phyloP scores from a whole-genome alignment of 2,797 vertebrate genomes.

The Neosilurus hyrtlii region DNA sequence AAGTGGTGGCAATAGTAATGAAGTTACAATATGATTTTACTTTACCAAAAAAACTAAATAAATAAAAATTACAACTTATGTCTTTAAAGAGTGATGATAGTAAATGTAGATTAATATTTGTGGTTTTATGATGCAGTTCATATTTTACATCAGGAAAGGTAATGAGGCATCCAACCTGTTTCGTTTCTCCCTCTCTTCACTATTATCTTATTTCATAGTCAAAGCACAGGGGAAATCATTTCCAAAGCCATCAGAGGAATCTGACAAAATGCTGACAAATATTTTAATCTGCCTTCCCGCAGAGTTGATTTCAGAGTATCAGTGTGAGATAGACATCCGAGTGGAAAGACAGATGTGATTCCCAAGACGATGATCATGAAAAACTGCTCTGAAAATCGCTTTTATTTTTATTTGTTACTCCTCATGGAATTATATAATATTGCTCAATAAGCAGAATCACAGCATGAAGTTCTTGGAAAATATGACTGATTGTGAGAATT shows the following conservation, averaged over 20 bases:
- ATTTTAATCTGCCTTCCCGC: conserved; percentile 8
- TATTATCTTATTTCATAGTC: conserved; percentile 8
- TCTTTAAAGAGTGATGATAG: neutral
- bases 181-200: neutral
- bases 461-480: conserved; percentile 9
- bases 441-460: neutral
- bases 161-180: neutral
- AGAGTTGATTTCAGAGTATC: conserved; percentile 15
- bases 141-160: neutral
- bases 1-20: too few species aligned
- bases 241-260: conserved; percentile 16
- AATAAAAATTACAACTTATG: neutral
- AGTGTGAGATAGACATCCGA: conserved; percentile 19
- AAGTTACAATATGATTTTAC: too few species aligned
- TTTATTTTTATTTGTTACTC: conserved; percentile 14
- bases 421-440: neutral
- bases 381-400: neutral
- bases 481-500: neutral
- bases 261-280: neutral
- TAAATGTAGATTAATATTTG: neutral
- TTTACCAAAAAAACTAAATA: neutral
- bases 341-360: conserved; percentile 6
- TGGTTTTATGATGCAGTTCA: neutral
- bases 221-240: neutral
- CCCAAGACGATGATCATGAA: neutral